Evolutionary conservation across 2,888 invertebrate genomes (phyloP).

Genomic region (Nomada flava): DNA sequence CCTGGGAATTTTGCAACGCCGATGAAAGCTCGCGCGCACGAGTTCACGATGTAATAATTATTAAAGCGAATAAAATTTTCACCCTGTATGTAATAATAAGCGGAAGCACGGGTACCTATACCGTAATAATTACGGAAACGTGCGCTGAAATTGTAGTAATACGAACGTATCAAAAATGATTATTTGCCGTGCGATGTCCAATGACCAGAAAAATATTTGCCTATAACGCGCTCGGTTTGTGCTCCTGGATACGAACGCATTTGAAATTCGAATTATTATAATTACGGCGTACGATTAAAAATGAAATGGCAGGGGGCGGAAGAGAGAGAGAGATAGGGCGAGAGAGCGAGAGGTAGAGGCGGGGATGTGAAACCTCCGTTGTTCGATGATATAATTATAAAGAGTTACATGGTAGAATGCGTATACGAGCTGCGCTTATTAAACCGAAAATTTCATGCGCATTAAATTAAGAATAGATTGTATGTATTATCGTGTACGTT

Average conservation of each 20-base stretch:
- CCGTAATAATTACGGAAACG: slow-evolving; percentile 49
- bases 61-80: slow-evolving; percentile 60
- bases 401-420: slow-evolving; percentile 56
- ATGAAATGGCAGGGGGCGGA: neutral
- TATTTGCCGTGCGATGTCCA: slow-evolving; percentile 38
- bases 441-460: slow-evolving; percentile 53
- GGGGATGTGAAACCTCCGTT: slow-evolving; percentile 17
- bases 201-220: slow-evolving; percentile 60
- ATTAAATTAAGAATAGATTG: slow-evolving; percentile 51
- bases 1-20: slow-evolving; percentile 37
- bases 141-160: slow-evolving; percentile 27
- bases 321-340: neutral
- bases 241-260: slow-evolving; percentile 38
- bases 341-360: neutral
- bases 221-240: slow-evolving; percentile 31
- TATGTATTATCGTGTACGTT: slow-evolving; percentile 23
- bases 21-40: slow-evolving; percentile 37
- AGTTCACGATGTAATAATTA: slow-evolving; percentile 41
- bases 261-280: slow-evolving; percentile 64
- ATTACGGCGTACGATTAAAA: slow-evolving; percentile 51
- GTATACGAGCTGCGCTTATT: slow-evolving; percentile 39
- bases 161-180: slow-evolving; percentile 59
- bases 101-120: slow-evolving; percentile 30
- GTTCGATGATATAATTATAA: slow-evolving; percentile 57
- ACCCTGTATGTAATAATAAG: slow-evolving; percentile 55